Percentiles rank a stretch among this genome's conserved stretches.
These are phyloP conservation scores for Pogona vitticeps DNA, from an alignment of 2,113 vertebrate genomes.

Conservation along the genomic window DNA sequence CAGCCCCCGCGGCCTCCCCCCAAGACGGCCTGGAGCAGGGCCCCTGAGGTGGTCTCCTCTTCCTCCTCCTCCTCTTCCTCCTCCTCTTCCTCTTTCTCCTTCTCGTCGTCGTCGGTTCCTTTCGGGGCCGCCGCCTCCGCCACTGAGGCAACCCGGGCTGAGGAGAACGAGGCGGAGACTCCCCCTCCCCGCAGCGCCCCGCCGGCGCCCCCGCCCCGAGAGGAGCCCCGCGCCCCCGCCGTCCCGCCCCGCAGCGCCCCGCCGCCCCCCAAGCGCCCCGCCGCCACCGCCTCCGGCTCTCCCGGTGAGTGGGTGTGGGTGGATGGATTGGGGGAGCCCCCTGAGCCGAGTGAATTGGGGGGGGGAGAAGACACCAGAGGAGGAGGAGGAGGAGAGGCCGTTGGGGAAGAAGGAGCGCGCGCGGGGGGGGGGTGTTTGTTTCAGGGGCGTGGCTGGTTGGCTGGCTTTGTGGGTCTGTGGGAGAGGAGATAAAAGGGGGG, in stretches of 20 bases:
- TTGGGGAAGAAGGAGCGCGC: too few relatives aligned
- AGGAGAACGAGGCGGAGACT: constrained; percentile 11
- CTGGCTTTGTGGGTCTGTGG: not conserved
- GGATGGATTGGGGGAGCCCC: not conserved
- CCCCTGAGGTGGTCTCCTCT: too few relatives aligned
- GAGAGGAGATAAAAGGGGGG: not conserved
- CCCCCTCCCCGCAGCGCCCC: constrained; percentile 18
- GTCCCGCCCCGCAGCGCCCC: constrained; percentile 19
- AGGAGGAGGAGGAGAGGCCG: not conserved
- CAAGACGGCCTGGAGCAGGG: too few relatives aligned
- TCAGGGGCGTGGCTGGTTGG: not conserved
- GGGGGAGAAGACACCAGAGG: not conserved
- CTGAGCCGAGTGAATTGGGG: not conserved
- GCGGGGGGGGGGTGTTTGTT: too few relatives aligned
- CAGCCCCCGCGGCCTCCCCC: too few relatives aligned
- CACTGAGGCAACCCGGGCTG: constrained; percentile 34
- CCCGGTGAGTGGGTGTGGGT: constrained; percentile 50
- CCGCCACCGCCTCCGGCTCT: constrained; percentile 50
- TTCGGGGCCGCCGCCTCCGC: constrained; percentile 1
- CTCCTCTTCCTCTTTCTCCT: not conserved
- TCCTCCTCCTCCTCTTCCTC: constrained; percentile 21
- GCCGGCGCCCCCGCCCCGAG: constrained; percentile 26
- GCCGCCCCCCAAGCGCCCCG: constrained; percentile 15
- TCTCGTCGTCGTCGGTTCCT: not conserved
- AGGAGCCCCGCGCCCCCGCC: constrained; percentile 40